Base-by-base conservation (phyloP, 2,113 vertebrate genomes). In the Clarias magur region DNA sequence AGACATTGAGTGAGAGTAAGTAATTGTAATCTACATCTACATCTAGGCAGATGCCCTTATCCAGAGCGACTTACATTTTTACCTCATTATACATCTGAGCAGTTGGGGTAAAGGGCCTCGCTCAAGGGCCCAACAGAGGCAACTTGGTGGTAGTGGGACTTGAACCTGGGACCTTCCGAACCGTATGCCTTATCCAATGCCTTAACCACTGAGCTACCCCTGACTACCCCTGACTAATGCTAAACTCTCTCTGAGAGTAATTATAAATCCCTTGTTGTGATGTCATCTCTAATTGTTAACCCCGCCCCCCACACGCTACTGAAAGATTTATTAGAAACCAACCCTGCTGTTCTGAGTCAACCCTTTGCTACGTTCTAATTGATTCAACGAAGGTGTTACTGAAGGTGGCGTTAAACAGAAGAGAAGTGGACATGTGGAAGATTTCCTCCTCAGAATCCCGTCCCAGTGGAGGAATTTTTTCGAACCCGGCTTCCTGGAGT, bases 401-500 rank as follows among this genome's bases (percentile, higher is more conserved):
- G 12, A 63, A 62, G 38, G 59, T 62, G 59, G 10, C 15, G 59
- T 82, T n/a, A 42, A 82, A 1, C 80, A 82, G 59, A 25, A 63
- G 12, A 42, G 48, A 48, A 48, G 23, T 25, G 30, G 34, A 3
- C 34, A 82, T 34, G 30, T 7, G 15, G 30, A 38, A 80, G 9
- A 93, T 94, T 94, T 93, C 94, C 92, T 91, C 89, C 86, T 91
- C 86, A 88, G 60, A 86, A 75, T 85, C 86, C 84, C 84, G 62
- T 92, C 92, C 92, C 91, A 92, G 92, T 90, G 89, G 83, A 94
- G 90, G 93, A 93, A 95, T 95, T 92, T 91, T 34, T 86, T 92
- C 91, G 91, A 93, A 93, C 91, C 91, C 91, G 90, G 91, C 91
- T 93, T 94, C 92, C 94, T 91, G 76, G 88, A 92, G 93, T 53